Base-by-base conservation (phyloP, 2,797 vertebrate species). In the Chaetodon trifasciatus region DNA sequence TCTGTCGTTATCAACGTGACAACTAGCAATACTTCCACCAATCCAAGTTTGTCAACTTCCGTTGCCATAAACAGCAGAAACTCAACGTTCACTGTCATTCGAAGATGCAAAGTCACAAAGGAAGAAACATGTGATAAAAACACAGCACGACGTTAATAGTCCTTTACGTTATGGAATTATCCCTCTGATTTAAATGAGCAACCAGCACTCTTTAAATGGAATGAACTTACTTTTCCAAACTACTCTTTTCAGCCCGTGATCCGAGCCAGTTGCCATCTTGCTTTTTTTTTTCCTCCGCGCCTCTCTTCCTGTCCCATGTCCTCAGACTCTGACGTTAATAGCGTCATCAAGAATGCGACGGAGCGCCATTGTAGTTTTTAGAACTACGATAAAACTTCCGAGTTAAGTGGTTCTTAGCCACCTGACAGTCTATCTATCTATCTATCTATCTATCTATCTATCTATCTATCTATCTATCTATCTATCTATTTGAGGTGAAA, bases 221-320 rank as follows among this genome's bases (percentile, higher is more conserved):
- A 1, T 11, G 0, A 66, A 96, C 96, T 96, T 94, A 96, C 96
- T 96, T 91, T 96, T 95, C 96, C 96, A 96, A 85, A 96, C 95
- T 74, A 93, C 65, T 76, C 81, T 88, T 63, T 93, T 96, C 39
- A 97, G 90, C n/a, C 96, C 96, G 88, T 93, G 76, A 0, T 96
- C 95, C 8, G 91, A 42, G 7, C 67, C 87, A 6, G 95, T 32
- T 89, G 96, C 96, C 96, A 96, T 96, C 79, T 96, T 96, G 58
- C 83, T 88, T 65, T 70, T 66, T 63, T 60, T 68, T 39, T 23
- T 3, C 17, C 10, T 39, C 70, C 21, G 60, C 60, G 63, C 75
- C 28, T 32, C 83, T 76, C 87, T 92, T 93, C 90, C 83, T 69
- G 80, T 89, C 66, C 40, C n/a, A 32, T 13, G 71, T 77, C 61